Conservation (phyloP, 1,140 invertebrate genomes). For the Cardiocondyla obscurior region DNA sequence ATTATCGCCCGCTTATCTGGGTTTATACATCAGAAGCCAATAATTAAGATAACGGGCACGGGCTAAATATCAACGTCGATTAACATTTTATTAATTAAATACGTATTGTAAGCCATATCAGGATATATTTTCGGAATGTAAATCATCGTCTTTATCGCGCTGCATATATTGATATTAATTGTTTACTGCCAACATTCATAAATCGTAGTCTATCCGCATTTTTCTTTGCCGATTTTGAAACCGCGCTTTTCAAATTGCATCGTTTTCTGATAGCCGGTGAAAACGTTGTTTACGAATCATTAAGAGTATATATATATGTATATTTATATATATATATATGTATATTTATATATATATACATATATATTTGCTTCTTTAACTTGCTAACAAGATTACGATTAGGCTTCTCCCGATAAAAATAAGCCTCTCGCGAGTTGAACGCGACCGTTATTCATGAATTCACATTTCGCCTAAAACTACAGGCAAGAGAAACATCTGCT, state of each 20-base stretch:
- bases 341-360: background rate
- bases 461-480: background rate
- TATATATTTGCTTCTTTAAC: conserved; percentile 3
- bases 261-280: background rate
- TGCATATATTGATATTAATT: background rate
- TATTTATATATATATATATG: conserved; percentile 1
- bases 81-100: conserved; percentile 45
- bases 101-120: background rate
- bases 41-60: conserved; percentile 46
- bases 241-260: background rate
- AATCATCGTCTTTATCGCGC: background rate
- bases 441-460: background rate
- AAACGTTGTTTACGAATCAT: background rate
- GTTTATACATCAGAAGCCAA: conserved; percentile 13
- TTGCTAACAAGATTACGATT: conserved; percentile 54
- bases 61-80: background rate
- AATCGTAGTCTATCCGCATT: background rate
- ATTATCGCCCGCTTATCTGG: conserved; percentile 37
- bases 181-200: background rate
- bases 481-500: background rate
- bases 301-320: background rate
- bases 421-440: background rate
- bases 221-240: background rate
- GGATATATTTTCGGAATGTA: background rate
- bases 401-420: conserved; percentile 18